Percentiles rank a stretch among this genome's conserved stretches.
Conservation (phyloP, 23 tunicate species). For the Phallusia fumigata region DNA sequence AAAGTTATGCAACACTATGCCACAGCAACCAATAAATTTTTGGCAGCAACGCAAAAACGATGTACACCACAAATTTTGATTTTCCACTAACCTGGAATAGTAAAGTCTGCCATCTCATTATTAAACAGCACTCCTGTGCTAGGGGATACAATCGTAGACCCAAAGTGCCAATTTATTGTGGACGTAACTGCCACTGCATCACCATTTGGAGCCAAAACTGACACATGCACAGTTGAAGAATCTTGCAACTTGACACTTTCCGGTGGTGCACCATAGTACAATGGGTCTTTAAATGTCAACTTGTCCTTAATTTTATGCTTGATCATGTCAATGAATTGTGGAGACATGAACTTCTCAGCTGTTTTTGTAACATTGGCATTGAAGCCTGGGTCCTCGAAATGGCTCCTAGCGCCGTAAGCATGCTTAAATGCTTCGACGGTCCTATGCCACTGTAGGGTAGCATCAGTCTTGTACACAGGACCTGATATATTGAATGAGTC, state of each 20-base stretch:
- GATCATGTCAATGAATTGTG: background rate
- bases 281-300: conserved; percentile 50
- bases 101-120: conserved; percentile 68
- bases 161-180: conserved; percentile 56
- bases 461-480: conserved; percentile 14
- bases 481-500: conserved; percentile 48
- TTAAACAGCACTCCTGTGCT: conserved; percentile 76
- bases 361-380: conserved; percentile 6
- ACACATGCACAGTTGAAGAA: conserved; percentile 69
- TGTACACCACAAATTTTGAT: no score
- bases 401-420: conserved; percentile 51
- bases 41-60: no score
- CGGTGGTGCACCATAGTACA: conserved; percentile 57
- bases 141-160: conserved; percentile 58
- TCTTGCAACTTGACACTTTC: background rate
- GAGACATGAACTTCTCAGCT: background rate
- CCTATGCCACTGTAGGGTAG: conserved; percentile 75
- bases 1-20: no score
- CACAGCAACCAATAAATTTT: no score
- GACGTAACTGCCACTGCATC: conserved; percentile 83
- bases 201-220: conserved; percentile 65
- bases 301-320: conserved; percentile 39
- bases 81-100: conserved; percentile 7
- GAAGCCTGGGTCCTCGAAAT: conserved; percentile 58
- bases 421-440: conserved; percentile 74